A percentile compares a stretch with the other conserved stretches of the same genome.
Conservation (phyloP, 2,113 vertebrate genomes). For the Alligator mississippiensis region DNA sequence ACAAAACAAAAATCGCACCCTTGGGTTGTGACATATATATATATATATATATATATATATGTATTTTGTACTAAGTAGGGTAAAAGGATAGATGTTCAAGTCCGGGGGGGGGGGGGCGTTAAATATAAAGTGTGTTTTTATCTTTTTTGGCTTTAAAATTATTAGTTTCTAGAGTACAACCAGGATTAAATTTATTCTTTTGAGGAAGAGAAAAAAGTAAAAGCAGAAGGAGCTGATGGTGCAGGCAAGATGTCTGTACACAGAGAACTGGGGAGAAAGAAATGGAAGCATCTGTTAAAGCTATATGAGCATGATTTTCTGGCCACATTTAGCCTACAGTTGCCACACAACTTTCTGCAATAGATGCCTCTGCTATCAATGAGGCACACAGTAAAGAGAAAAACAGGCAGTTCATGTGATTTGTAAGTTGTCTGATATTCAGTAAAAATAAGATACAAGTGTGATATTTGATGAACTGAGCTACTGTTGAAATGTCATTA, state of each 20-base stretch:
- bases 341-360: constrained; percentile 28
- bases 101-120: too few relatives aligned
- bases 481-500: background rate
- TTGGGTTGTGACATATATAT: too few relatives aligned
- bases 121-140: background rate
- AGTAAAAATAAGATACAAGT: background rate
- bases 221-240: constrained; percentile 62
- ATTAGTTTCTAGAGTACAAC: constrained; percentile 4
- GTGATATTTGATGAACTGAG: background rate
- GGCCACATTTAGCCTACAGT: background rate
- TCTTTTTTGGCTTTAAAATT: background rate
- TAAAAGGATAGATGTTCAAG: background rate
- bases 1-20: too few relatives aligned
- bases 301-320: constrained; percentile 2
- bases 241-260: constrained; percentile 16
- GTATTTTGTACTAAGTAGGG: background rate
- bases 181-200: constrained; percentile 12
- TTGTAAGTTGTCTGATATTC: background rate
- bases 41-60: too few relatives aligned
- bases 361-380: constrained; percentile 3
- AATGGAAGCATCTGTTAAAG: constrained; percentile 54
- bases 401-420: background rate
- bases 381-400: constrained; percentile 1
- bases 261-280: constrained; percentile 51
- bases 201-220: constrained; percentile 39